A percentile compares a stretch with the other conserved stretches of the same genome.
These are phyloP conservation scores for Menura novaehollandiae DNA, from an alignment of 2,113 vertebrate genomes.

Conservation along the genomic window DNA sequence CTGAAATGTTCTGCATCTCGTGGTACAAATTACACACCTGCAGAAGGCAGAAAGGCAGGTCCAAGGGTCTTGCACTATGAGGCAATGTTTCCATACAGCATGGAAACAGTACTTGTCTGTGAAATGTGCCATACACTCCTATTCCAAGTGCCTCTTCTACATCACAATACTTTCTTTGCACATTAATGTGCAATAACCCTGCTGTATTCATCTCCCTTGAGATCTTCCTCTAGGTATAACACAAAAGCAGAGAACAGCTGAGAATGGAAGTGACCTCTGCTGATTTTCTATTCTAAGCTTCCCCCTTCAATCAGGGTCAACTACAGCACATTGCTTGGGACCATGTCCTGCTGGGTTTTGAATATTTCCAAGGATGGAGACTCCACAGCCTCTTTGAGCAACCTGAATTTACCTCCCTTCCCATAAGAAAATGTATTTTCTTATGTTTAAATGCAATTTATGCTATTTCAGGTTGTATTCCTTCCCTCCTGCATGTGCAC, in stretches of 20 bases:
- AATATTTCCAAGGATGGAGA: background rate
- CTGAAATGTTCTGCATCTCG: background rate
- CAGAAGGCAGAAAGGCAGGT: background rate
- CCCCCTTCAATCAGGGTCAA: background rate
- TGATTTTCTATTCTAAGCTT: background rate
- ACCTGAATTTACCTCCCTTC: background rate
- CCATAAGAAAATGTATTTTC: background rate
- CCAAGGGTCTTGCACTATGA: background rate
- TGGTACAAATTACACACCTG: background rate
- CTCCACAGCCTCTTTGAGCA: background rate
- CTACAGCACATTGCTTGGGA: background rate
- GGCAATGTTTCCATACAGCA: fast-evolving
- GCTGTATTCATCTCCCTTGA: background rate
- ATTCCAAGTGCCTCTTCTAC: background rate
- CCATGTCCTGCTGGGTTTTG: background rate
- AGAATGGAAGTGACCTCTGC: background rate
- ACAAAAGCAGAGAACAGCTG: background rate
- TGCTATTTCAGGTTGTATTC: background rate
- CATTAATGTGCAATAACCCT: background rate
- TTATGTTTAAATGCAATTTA: background rate
- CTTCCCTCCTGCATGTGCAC: background rate
- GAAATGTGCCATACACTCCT: background rate
- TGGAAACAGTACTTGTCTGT: background rate
- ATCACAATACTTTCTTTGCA: background rate
- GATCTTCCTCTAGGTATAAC: background rate